Conservation (phyloP, 2,888 invertebrate species). For the Ichneumoninae sp. region DNA sequence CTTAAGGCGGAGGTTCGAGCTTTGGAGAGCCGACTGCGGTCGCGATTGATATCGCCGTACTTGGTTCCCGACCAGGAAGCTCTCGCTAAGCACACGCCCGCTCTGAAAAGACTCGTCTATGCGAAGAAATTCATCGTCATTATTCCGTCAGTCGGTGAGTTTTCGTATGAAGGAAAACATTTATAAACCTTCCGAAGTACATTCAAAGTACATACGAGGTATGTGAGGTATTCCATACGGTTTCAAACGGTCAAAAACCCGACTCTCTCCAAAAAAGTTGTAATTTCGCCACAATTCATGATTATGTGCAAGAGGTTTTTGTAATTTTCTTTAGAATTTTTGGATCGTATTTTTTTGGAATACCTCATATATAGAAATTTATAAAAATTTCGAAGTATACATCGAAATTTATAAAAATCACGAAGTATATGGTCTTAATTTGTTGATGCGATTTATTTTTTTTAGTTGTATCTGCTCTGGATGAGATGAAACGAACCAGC, state of each 20-base stretch:
- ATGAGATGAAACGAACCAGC: slow-evolving; percentile 94
- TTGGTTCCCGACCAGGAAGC: slow-evolving; percentile 95
- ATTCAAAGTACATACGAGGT: too few relatives aligned
- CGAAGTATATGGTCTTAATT: background rate
- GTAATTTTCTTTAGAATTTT: too few relatives aligned
- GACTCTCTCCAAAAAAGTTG: too few relatives aligned
- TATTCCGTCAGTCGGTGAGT: slow-evolving; percentile 94
- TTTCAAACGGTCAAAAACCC: too few relatives aligned
- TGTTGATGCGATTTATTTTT: slow-evolving; percentile 71
- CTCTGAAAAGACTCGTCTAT: slow-evolving; percentile 93
- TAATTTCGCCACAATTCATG: too few relatives aligned
- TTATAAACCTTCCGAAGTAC: background rate
- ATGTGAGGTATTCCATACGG: too few relatives aligned
- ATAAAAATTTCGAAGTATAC: too few relatives aligned
- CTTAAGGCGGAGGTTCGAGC: slow-evolving; percentile 94
- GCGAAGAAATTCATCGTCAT: slow-evolving; percentile 94
- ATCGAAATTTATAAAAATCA: background rate
- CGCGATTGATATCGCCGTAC: slow-evolving; percentile 90
- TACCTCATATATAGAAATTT: too few relatives aligned
- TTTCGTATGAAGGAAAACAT: background rate
- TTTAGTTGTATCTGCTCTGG: slow-evolving; percentile 94
- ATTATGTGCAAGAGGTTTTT: too few relatives aligned
- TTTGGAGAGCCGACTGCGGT: slow-evolving; percentile 90
- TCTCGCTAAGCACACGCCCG: slow-evolving; percentile 90
- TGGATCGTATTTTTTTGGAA: too few relatives aligned